phyloP scores from a whole-genome alignment of 2,113 vertebrate genomes.

The Dunckerocampus dactyliophorus region DNA sequence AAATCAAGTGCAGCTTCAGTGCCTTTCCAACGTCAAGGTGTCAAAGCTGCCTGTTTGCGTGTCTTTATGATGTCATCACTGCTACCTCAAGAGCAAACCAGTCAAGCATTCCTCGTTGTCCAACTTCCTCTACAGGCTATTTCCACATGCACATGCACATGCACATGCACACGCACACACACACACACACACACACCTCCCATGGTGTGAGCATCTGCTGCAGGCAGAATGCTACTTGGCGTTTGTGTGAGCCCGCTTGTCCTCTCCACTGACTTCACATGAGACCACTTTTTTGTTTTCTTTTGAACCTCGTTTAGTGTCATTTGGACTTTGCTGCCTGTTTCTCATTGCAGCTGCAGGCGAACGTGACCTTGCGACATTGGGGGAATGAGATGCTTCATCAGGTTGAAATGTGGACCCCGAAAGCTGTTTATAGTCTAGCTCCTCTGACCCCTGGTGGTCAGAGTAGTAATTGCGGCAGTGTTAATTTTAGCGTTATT shows the following conservation, averaged over 20 bases:
- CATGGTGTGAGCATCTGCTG: constrained; percentile 60
- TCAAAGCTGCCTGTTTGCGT: background rate
- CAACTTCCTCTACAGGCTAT: constrained; percentile 49
- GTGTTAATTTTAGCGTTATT: background rate
- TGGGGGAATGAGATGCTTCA: background rate
- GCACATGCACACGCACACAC: constrained; percentile 10
- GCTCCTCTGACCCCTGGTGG: background rate
- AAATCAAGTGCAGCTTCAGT: constrained; percentile 6
- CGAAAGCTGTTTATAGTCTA: background rate
- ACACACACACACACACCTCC: constrained; percentile 24
- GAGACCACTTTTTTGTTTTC: background rate
- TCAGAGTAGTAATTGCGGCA: background rate
- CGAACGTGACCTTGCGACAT: too few species aligned
- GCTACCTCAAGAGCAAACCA: constrained; percentile 26
- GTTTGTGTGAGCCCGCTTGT: too few species aligned
- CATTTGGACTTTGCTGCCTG: too few species aligned
- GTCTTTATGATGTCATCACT: constrained; percentile 12
- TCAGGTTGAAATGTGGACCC: background rate
- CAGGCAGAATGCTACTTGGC: background rate
- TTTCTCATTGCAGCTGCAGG: too few species aligned
- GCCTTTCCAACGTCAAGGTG: constrained; percentile 11
- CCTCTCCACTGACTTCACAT: too few species aligned
- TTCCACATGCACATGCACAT: background rate
- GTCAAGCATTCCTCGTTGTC: constrained; percentile 35
- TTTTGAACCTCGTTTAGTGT: background rate